phyloP scores from a whole-genome alignment of 2,113 vertebrate genomes.

The Strix aluco region DNA sequence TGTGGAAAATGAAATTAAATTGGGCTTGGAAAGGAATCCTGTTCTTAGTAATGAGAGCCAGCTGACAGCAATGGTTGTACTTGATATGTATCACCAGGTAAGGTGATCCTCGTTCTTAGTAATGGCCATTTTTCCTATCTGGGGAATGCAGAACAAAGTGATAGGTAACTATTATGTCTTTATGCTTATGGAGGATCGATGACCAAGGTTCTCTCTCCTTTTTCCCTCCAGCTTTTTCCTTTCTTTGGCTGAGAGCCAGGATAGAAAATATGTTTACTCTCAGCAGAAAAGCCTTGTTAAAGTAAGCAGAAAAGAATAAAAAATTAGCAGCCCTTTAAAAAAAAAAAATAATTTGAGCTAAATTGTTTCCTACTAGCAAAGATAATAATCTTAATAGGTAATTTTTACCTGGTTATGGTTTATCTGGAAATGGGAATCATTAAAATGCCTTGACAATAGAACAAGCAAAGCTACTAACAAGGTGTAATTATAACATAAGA shows the following conservation, averaged over 20 bases:
- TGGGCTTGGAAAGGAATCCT: neutral
- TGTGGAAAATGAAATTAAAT: neutral
- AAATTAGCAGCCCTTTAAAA: neutral
- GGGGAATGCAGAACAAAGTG: neutral
- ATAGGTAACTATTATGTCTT: neutral
- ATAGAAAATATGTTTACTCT: neutral
- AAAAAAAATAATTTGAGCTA: neutral
- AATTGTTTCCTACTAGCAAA: slow-evolving; percentile 11
- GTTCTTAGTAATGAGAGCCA: neutral
- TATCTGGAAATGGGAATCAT: neutral
- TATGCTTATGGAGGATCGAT: neutral
- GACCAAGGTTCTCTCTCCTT: neutral
- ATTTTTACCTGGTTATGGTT: slow-evolving; percentile 17
- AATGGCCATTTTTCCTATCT: neutral
- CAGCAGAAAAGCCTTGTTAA: neutral
- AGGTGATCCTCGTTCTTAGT: neutral
- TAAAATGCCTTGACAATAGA: neutral
- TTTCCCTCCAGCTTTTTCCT: neutral
- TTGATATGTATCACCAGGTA: neutral
- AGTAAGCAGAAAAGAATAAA: neutral
- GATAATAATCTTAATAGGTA: slow-evolving; percentile 11
- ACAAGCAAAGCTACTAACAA: neutral
- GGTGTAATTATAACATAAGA: slow-evolving; percentile 30
- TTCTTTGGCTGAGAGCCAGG: neutral
- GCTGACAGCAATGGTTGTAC: neutral